A percentile compares a stretch with the other conserved stretches of the same genome.
phyloP scores from a whole-genome alignment of 2,113 vertebrate species.

The Thalassarche chlororhynchos region DNA sequence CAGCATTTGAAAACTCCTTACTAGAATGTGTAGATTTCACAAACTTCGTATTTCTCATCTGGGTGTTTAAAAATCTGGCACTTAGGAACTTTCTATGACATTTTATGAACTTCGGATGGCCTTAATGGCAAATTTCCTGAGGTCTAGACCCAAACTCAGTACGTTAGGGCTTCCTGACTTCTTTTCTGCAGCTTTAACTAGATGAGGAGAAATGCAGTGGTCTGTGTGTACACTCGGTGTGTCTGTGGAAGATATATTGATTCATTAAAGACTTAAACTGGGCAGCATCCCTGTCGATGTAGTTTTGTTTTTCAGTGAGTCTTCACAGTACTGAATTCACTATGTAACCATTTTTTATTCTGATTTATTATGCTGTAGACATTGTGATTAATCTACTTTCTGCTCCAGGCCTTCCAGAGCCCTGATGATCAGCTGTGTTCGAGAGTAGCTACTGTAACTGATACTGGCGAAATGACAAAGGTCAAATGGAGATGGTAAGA shows the following conservation, averaged over 20 bases:
- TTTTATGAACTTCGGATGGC: background rate
- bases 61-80: background rate
- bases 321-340: background rate
- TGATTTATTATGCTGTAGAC: background rate
- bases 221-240: fast-evolving
- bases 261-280: background rate
- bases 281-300: background rate
- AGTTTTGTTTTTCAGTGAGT: background rate
- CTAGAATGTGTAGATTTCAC: background rate
- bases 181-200: background rate
- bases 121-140: background rate
- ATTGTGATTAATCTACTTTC: background rate
- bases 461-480: background rate
- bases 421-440: background rate
- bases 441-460: background rate
- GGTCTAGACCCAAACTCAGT: background rate
- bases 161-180: background rate
- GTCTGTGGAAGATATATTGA: background rate
- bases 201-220: background rate
- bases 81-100: background rate
- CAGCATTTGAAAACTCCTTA: background rate
- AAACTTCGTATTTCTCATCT: background rate
- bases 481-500: background rate
- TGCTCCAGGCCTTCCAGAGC: background rate
- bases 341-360: background rate